phyloP scores from a whole-genome alignment of 2,113 vertebrate species.

The Petrocephalus microphthalmus region DNA sequence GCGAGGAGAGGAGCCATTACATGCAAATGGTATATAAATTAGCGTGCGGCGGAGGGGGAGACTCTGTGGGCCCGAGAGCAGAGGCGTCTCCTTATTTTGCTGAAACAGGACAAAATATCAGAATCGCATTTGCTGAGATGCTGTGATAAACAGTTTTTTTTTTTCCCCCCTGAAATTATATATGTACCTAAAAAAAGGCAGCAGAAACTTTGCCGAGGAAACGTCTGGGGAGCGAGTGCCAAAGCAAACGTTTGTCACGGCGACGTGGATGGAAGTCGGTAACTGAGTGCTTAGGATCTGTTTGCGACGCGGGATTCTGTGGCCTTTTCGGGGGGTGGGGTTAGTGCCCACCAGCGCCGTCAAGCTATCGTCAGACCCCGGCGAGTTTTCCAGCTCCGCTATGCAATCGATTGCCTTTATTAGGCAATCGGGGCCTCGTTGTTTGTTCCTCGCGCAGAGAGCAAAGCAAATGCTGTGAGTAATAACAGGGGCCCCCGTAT shows the following conservation, averaged over 20 bases:
- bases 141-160: neutral
- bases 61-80: neutral
- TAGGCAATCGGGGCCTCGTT: neutral
- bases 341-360: constrained; percentile 33
- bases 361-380: constrained; percentile 32
- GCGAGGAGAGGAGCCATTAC: neutral
- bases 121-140: constrained; percentile 28
- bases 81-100: neutral
- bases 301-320: neutral
- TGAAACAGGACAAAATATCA: neutral
- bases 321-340: neutral
- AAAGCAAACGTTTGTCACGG: neutral
- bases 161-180: neutral
- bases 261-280: neutral
- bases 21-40: constrained; percentile 19
- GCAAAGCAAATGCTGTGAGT: neutral
- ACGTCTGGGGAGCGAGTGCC: neutral
- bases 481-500: neutral
- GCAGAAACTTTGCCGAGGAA: neutral
- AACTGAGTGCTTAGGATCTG: neutral
- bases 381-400: constrained; percentile 29
- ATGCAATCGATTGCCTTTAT: constrained; percentile 24
- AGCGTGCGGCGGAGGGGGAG: neutral
- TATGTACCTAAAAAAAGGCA: neutral
- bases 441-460: neutral